phyloP scores from a whole-genome alignment of 2,888 invertebrate species.

The Drosophila pseudotalamancana region DNA sequence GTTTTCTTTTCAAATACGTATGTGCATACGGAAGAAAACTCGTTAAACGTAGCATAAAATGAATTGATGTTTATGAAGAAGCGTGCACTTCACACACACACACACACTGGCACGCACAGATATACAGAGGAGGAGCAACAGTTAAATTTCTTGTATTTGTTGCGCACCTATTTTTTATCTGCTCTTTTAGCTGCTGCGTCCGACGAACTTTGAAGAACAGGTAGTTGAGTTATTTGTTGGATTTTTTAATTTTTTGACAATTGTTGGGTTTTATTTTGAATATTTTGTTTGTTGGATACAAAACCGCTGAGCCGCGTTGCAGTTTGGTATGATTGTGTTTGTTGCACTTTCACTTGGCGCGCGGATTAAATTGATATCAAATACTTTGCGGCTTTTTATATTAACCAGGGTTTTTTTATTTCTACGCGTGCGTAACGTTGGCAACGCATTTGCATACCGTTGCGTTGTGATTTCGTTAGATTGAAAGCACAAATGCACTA shows the following conservation, averaged over 20 bases:
- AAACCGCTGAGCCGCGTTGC: not conserved
- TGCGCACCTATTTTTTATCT: slow-evolving; percentile 30
- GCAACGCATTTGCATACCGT: slow-evolving; percentile 54
- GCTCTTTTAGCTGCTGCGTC: slow-evolving; percentile 19
- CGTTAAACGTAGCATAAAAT: slow-evolving; percentile 33
- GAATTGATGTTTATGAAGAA: slow-evolving; percentile 26
- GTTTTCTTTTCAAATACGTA: not conserved
- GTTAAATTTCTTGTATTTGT: slow-evolving; percentile 41
- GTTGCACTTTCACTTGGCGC: slow-evolving; percentile 51
- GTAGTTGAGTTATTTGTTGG: slow-evolving; percentile 25
- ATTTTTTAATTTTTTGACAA: slow-evolving; percentile 1
- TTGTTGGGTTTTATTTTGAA: not conserved
- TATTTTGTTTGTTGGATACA: slow-evolving; percentile 1
- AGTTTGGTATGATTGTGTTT: slow-evolving; percentile 17
- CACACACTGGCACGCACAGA: not conserved
- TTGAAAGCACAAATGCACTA: slow-evolving; percentile 6
- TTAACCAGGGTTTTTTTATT: slow-evolving; percentile 33
- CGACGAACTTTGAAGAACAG: slow-evolving; percentile 40
- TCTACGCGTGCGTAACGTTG: slow-evolving; percentile 63
- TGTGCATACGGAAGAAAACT: slow-evolving; percentile 10
- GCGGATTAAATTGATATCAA: slow-evolving; percentile 14
- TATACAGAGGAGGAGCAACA: slow-evolving; percentile 35
- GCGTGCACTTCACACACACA: slow-evolving; percentile 33
- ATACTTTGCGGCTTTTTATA: slow-evolving; percentile 40
- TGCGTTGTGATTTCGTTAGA: slow-evolving; percentile 43